A percentile compares a stretch with the other conserved stretches of the same genome.
Evolutionary conservation across 23 tunicate species (phyloP).

Genomic region (Pegea sp.): DNA sequence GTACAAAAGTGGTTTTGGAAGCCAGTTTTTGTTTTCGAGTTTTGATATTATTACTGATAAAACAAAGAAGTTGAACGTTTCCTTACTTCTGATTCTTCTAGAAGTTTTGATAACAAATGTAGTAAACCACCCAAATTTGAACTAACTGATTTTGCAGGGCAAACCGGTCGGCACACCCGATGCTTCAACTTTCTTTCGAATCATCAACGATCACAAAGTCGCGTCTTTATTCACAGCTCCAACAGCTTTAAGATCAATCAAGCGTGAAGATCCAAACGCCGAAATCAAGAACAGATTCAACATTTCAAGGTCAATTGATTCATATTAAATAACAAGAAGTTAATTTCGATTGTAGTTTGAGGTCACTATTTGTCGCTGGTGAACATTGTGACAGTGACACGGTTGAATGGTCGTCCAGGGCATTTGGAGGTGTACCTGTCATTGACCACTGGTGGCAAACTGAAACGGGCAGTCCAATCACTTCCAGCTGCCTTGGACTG

Average conservation of each 20-base stretch:
- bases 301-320: constrained; percentile 44
- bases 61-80: too few species aligned
- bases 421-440: constrained; percentile 48
- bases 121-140: too few species aligned
- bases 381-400: constrained; percentile 89
- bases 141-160: too few species aligned
- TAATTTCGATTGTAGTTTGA: constrained; percentile 12
- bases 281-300: constrained; percentile 26
- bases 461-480: constrained; percentile 75
- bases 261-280: constrained; percentile 66
- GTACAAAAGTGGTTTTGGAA: background rate
- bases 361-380: constrained; percentile 80
- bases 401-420: constrained; percentile 37
- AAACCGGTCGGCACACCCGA: constrained; percentile 95
- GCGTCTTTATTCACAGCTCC: constrained; percentile 84
- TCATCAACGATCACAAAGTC: constrained; percentile 66
- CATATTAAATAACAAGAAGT: too few species aligned
- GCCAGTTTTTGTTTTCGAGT: too few species aligned
- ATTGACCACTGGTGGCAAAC: constrained; percentile 98
- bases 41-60: too few species aligned
- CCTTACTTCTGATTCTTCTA: too few species aligned
- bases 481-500: constrained; percentile 72
- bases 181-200: constrained; percentile 56
- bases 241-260: constrained; percentile 75
- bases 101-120: too few species aligned